phyloP scores from a whole-genome alignment of 64 coral and sea anemone species.

The Porites australiensis region DNA sequence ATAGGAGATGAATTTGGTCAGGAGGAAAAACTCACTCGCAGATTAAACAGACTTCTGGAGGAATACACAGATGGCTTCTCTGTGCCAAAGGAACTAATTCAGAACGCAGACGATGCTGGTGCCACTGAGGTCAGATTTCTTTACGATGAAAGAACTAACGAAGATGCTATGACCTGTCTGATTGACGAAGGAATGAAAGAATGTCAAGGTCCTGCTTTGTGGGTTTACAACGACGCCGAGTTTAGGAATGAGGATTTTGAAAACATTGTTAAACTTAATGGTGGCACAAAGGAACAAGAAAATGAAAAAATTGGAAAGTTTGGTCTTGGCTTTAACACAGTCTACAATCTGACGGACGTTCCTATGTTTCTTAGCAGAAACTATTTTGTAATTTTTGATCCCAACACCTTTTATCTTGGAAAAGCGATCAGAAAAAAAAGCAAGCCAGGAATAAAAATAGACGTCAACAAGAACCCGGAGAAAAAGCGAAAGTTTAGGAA shows the following conservation, averaged over 20 bases:
- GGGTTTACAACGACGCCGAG: slow-evolving; percentile 80
- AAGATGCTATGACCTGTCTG: slow-evolving; percentile 65
- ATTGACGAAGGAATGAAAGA: slow-evolving; percentile 77
- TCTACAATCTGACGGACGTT: slow-evolving; percentile 86
- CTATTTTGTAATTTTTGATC: slow-evolving; percentile 82
- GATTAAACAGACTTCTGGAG: slow-evolving; percentile 73
- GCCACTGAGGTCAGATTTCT: slow-evolving; percentile 77
- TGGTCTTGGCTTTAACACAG: slow-evolving; percentile 90
- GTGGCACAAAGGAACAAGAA: slow-evolving; percentile 81
- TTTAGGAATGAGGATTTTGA: slow-evolving; percentile 83
- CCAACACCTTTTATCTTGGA: slow-evolving; percentile 66
- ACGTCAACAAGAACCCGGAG: slow-evolving; percentile 43
- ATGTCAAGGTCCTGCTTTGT: slow-evolving; percentile 86
- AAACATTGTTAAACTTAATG: slow-evolving; percentile 80
- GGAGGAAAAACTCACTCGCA: slow-evolving; percentile 71
- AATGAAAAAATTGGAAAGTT: slow-evolving; percentile 82
- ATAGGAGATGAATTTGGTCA: slow-evolving; percentile 87
- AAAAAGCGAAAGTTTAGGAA: slow-evolving; percentile 48
- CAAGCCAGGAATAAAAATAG: slow-evolving; percentile 47
- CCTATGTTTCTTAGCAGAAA: slow-evolving; percentile 84
- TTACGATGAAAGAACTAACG: slow-evolving; percentile 74
- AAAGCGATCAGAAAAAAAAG: neutral
- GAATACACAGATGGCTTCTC: slow-evolving; percentile 88
- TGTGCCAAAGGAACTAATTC: slow-evolving; percentile 86
- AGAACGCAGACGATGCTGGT: slow-evolving; percentile 90